Percentiles rank a stretch among this genome's conserved stretches.
Evolutionary conservation across 2,113 vertebrate genomes (phyloP).

Genomic region (Zosterops lateralis): DNA sequence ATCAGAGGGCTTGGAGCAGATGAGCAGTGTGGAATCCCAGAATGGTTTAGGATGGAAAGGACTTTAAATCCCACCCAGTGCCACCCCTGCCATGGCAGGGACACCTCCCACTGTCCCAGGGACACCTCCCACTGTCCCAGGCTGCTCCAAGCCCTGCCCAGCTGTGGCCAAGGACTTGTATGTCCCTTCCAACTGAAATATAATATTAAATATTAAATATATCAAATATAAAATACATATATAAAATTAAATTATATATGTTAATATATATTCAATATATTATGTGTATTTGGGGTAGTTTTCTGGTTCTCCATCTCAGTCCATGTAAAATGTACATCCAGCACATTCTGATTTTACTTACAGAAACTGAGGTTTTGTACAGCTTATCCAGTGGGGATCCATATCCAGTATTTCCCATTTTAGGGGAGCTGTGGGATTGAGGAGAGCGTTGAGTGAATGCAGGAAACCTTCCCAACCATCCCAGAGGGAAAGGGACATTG

Average conservation of each 20-base stretch:
- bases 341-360: neutral
- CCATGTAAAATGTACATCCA: neutral
- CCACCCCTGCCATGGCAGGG: neutral
- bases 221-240: neutral
- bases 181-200: neutral
- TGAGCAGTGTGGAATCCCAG: neutral
- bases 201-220: neutral
- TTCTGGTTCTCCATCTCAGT: neutral
- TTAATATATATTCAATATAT: too few species aligned
- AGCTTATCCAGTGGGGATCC: fast-evolving
- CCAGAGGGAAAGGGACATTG: fast-evolving
- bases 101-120: neutral
- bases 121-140: neutral
- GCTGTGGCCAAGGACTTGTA: neutral
- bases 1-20: neutral
- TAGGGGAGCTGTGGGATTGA: neutral
- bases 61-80: fast-evolving
- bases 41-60: neutral
- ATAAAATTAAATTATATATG: neutral
- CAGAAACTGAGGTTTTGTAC: fast-evolving
- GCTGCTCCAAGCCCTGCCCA: neutral
- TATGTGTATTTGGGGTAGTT: neutral
- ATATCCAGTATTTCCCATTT: fast-evolving
- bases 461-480: neutral
- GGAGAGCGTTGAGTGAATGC: neutral